Conservation (phyloP, 1,140 invertebrate genomes). For the Metaphire vulgaris region DNA sequence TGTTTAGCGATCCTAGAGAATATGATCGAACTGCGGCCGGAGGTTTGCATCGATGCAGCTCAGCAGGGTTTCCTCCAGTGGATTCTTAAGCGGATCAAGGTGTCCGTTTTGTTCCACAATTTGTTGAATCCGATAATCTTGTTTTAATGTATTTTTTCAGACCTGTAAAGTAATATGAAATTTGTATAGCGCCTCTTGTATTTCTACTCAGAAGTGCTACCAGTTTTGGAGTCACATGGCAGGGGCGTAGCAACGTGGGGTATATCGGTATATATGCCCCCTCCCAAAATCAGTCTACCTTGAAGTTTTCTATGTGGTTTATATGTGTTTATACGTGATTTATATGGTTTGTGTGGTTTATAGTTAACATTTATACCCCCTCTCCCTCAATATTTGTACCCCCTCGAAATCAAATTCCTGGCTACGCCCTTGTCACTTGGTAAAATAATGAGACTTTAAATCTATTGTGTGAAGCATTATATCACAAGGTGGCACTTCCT, state of each 20-base stretch:
- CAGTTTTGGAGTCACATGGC: no score
- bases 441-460: no score
- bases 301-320: no score
- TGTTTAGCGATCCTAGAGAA: conserved; percentile 54
- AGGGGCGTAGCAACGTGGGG: no score
- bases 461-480: no score
- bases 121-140: background rate
- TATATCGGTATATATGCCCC: no score
- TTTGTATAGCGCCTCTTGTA: background rate
- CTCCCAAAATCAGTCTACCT: no score
- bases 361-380: no score
- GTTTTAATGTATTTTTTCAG: background rate
- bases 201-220: background rate
- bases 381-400: background rate
- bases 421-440: conserved; percentile 17
- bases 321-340: no score
- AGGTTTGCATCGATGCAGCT: conserved; percentile 72
- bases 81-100: conserved; percentile 73
- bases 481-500: no score
- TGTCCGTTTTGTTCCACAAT: conserved; percentile 29
- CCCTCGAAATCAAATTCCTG: no score
- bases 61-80: conserved; percentile 81
- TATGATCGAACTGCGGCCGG: conserved; percentile 70
- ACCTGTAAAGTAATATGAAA: background rate
- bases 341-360: no score